Conservation (phyloP, 2,888 invertebrate genomes). For the Elmis aenea region DNA sequence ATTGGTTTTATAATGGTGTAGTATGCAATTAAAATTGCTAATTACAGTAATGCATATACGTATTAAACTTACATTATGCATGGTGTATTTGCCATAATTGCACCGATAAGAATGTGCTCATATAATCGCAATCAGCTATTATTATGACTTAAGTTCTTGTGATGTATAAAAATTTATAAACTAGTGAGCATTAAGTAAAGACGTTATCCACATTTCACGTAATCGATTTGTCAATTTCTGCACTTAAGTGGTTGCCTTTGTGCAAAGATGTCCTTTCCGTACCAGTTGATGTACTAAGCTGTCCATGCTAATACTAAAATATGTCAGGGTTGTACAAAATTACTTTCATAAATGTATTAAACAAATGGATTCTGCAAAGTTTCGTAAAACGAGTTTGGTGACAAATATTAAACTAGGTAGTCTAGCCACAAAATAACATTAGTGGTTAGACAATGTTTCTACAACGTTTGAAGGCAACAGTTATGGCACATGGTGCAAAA, state of each 20-base stretch:
- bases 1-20: too few species aligned
- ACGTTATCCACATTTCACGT: conserved; percentile 9
- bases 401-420: too few species aligned
- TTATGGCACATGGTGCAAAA: too few species aligned
- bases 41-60: conserved; percentile 9
- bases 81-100: conserved; percentile 5
- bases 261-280: conserved; percentile 5
- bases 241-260: conserved; percentile 10
- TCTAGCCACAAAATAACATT: too few species aligned
- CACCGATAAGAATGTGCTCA: conserved; percentile 5
- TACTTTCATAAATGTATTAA: too few species aligned
- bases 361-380: too few species aligned
- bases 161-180: conserved; percentile 8
- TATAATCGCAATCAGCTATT: conserved; percentile 1
- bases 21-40: conserved; percentile 7
- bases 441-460: too few species aligned
- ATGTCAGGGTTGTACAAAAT: conserved; percentile 5
- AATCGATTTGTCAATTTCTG: conserved; percentile 11
- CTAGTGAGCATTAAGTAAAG: conserved; percentile 5
- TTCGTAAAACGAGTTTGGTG: too few species aligned
- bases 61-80: conserved; percentile 12
- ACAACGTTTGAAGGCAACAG: too few species aligned
- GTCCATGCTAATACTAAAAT: too few species aligned
- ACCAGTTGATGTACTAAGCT: too few species aligned
- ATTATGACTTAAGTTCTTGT: too few species aligned